Base-by-base conservation (phyloP, 1,140 invertebrate genomes). In the Bicyclus anynana region DNA sequence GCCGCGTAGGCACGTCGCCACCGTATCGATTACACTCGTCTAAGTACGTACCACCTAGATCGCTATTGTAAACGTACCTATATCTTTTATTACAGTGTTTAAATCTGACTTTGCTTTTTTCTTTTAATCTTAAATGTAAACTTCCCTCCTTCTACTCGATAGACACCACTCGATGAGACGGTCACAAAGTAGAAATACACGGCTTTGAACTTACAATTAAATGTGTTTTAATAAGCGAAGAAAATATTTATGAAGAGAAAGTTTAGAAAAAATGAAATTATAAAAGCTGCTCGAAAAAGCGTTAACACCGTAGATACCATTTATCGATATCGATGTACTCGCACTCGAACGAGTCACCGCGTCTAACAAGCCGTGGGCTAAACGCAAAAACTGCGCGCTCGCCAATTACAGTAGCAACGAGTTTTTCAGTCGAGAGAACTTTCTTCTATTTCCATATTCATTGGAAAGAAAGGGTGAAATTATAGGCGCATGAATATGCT, bases 401-500 rank as follows among this genome's bases (percentile, higher is more conserved):
- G 67, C 75, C 79, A 83, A 80, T 83, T 83, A 82, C 70, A 72
- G 73, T 67, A 76, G 77, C 74, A 64, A 67, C 77, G 67, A 74
- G 72, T 84, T 83, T 83, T 82, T 85, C 73, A 70, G 37, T 53
- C 76, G 72, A 75, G 83, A 81, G 81, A 84, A 87, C 84, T 87
- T 87, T 87, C 84, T 87, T 84, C 73, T 48, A 84, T 81, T 67
- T 71, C 71, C 81, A 87, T 87, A 84, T 84, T 80, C 78, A 84
- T 81, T 68, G 65, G 67, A 74, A 84, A 80, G 80, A 87, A 84
- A 87, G 81, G 80, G 81, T 80, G 82, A 85, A 85, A 82, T 84
- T 82, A 84, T 72, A 74, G 67, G 60, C 67, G 64, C 46, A 82
- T 83, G 77, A 78, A 80, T 83, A 83, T 83, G 79, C 71, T 72